A percentile compares a stretch with the other conserved stretches of the same genome.
Evolutionary conservation across 2,113 vertebrate genomes (phyloP).

Genomic region (Thomomys bottae): DNA sequence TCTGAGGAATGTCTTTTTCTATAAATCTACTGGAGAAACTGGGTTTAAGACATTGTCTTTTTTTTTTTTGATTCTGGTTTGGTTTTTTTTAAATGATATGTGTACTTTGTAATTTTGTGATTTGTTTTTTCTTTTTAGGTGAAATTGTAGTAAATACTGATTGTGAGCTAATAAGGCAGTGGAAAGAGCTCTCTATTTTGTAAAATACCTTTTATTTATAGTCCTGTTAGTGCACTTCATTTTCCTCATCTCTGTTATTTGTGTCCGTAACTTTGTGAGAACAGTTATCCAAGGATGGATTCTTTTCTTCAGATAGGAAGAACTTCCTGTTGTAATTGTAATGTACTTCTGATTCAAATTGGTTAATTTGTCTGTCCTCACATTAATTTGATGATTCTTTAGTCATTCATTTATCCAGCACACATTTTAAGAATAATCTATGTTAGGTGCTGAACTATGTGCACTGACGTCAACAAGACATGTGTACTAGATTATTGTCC

Average conservation of each 20-base stretch:
- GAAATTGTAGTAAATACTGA: constrained; percentile 30
- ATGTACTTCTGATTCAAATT: not conserved
- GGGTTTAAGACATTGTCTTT: constrained; percentile 54
- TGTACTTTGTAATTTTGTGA: not conserved
- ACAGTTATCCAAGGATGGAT: not conserved
- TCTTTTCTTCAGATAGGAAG: constrained; percentile 15
- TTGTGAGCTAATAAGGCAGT: not conserved
- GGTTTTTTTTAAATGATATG: constrained; percentile 44
- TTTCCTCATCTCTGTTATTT: not conserved
- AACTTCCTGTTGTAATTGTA: not conserved
- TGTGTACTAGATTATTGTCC: not conserved
- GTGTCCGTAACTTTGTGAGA: not conserved
- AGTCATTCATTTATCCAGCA: not conserved
- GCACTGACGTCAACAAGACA: not conserved
- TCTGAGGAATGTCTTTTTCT: constrained; percentile 69
- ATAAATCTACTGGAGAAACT: constrained; percentile 48
- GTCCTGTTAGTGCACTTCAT: not conserved
- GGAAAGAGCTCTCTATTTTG: not conserved
- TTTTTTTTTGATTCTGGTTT: constrained; percentile 2
- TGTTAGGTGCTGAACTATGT: not conserved
- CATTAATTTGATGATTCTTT: not conserved
- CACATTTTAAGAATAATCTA: not conserved
- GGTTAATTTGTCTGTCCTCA: not conserved
- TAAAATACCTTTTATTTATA: not conserved
- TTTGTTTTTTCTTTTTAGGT: constrained; percentile 29